Base-by-base conservation (phyloP, 2,113 vertebrate species). In the Seriola dumerili region DNA sequence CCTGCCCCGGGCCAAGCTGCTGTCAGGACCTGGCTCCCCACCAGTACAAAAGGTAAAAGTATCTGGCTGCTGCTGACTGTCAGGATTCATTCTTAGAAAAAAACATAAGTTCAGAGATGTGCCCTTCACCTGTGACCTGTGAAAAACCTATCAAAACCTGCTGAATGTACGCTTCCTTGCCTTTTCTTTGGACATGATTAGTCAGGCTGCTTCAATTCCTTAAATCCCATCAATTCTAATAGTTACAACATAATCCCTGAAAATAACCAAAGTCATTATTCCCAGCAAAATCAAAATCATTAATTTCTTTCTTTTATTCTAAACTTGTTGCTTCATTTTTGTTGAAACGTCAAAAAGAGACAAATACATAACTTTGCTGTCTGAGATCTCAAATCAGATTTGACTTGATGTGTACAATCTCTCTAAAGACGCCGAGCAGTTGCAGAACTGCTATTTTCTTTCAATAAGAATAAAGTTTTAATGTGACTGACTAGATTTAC, bases 21-120 rank as follows among this genome's bases (percentile, higher is more conserved):
- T 63, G 83, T 83, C 75, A 79, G 36, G 71, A 81, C 75, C 48
- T 80, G 84, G 86, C 65, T 67, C 19, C n/a, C 78, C 5, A 80
- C 87, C 86, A 90, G 54, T 57, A 66, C 81, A 61, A 89, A 73
- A 93, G 91, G 94, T 94, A 89, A 12, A 40, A 72, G 23, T 44
- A 50, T 19, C 42, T 2, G 0, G 59, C 63, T 72, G 21, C 29
- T 16, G 79, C n/a, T 73, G 55, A 55, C 38, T 4, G 54, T 74
- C 50, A 36, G 32, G 36, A 32, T 23, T 78, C 7, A 6, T 23
- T 67, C 29, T 72, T 21, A 79, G 8, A 19, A n/a, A 1, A 38
- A 48, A 38, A 32, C 7, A n/a, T 12, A 9, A 14, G 50, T 52
- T 52, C 10, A 52, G 11, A 0, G 7, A 21, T 23, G 21, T 34